Percentiles rank a stretch among this genome's conserved stretches.
These are phyloP conservation scores for Carassius auratus DNA, from an alignment of 2,113 vertebrate genomes.

Conservation along the genomic window DNA sequence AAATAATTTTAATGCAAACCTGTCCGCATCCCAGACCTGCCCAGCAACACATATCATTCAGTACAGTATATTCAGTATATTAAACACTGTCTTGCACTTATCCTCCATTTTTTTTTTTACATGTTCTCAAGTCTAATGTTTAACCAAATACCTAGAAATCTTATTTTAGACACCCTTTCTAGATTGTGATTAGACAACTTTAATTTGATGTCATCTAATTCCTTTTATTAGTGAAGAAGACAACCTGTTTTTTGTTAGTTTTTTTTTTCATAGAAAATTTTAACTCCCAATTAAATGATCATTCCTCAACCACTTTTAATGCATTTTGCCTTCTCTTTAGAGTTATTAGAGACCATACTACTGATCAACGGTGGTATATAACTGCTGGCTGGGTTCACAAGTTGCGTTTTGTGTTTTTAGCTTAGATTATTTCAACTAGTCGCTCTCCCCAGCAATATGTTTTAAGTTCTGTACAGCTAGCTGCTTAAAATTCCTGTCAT, in stretches of 20 bases:
- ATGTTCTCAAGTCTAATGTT: no score
- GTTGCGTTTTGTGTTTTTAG: constrained; percentile 25
- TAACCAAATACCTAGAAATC: no score
- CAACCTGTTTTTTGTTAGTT: background rate
- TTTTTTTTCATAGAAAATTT: background rate
- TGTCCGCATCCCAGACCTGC: background rate
- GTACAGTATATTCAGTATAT: no score
- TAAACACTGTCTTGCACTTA: background rate
- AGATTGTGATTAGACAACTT: background rate
- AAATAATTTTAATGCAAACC: background rate
- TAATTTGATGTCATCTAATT: background rate
- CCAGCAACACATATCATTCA: background rate
- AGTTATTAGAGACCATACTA: background rate
- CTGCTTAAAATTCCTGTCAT: constrained; percentile 45
- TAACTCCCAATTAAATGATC: background rate
- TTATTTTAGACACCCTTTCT: background rate
- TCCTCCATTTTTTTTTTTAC: background rate
- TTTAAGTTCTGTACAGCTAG: constrained; percentile 29
- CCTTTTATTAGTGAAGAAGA: background rate
- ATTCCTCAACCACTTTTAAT: background rate
- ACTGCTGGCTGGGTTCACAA: constrained; percentile 7
- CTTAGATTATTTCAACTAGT: constrained; percentile 34
- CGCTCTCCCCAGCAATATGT: constrained; percentile 32
- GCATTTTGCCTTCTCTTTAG: background rate
- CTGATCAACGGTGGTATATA: constrained; percentile 27